Evolutionary conservation across 2,113 vertebrate species (phyloP).

Genomic region (Elephas maximus): DNA sequence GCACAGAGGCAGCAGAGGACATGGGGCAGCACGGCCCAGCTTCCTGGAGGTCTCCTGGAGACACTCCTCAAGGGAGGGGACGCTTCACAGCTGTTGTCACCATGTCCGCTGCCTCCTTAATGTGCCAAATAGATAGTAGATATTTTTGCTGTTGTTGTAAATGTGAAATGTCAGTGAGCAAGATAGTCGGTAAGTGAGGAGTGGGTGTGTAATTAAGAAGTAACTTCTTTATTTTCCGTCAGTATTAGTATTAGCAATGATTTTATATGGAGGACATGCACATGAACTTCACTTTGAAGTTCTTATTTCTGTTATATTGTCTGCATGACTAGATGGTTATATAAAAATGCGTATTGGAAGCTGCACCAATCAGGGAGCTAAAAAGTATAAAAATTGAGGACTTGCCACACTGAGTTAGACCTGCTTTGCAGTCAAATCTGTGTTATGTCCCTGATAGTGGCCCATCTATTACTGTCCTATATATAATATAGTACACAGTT

Average conservation of each 20-base stretch:
- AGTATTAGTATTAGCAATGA: background rate
- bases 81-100: too few relatives aligned
- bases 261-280: background rate
- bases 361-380: background rate
- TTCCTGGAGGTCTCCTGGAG: too few relatives aligned
- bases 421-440: background rate
- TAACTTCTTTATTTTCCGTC: background rate
- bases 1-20: too few relatives aligned
- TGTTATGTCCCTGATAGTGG: background rate
- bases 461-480: background rate
- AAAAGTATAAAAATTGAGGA: background rate
- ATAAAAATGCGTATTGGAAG: background rate
- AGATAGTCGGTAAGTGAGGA: too few relatives aligned
- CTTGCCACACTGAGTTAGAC: background rate
- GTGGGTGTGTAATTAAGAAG: background rate
- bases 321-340: background rate
- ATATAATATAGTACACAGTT: background rate
- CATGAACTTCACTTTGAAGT: constrained; percentile 2
- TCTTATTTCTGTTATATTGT: background rate
- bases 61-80: too few relatives aligned
- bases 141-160: too few relatives aligned
- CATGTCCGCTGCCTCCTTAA: too few relatives aligned
- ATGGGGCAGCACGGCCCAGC: too few relatives aligned
- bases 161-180: too few relatives aligned
- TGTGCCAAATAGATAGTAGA: too few relatives aligned